Percentiles rank a stretch among this genome's conserved stretches.
These are phyloP conservation scores for Linepithema humile DNA, from an alignment of 1,140 invertebrate species.

Conservation along the genomic window DNA sequence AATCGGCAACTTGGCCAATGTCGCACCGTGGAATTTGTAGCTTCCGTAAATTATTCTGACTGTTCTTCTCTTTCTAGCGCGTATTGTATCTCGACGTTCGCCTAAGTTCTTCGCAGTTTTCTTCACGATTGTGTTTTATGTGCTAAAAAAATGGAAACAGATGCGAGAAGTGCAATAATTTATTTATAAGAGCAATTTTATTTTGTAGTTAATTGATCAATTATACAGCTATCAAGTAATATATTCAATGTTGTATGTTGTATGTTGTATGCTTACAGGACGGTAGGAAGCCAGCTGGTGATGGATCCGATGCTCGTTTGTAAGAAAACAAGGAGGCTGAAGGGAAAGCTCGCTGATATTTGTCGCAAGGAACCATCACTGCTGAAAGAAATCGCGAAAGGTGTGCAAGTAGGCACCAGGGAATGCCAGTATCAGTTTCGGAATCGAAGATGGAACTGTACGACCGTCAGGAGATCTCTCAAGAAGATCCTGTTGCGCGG, in stretches of 20 bases:
- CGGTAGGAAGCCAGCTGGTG: slow-evolving; percentile 92
- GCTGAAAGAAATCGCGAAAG: slow-evolving; percentile 90
- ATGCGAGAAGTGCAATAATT: background rate
- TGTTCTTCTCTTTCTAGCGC: background rate
- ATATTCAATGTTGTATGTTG: background rate
- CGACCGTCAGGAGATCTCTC: slow-evolving; percentile 90
- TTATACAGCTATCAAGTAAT: background rate
- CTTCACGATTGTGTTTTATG: slow-evolving; percentile 2
- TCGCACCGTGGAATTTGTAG: slow-evolving; percentile 62
- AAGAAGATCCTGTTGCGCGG: slow-evolving; percentile 92
- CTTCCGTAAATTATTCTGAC: slow-evolving; percentile 61
- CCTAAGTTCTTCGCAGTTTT: background rate
- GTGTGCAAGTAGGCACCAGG: slow-evolving; percentile 90
- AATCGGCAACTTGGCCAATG: slow-evolving; percentile 59
- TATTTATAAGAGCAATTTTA: background rate
- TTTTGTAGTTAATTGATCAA: background rate
- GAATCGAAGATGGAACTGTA: slow-evolving; percentile 94
- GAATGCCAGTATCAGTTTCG: slow-evolving; percentile 95
- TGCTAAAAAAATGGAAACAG: background rate
- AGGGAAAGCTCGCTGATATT: slow-evolving; percentile 91
- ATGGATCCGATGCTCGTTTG: slow-evolving; percentile 95
- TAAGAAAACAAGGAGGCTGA: slow-evolving; percentile 90
- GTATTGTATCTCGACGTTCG: background rate
- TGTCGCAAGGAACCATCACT: slow-evolving; percentile 90
- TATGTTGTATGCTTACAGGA: slow-evolving; percentile 85